Evolutionary conservation across 2,888 invertebrate genomes (phyloP).

Genomic region (Deroplatys truncata): DNA sequence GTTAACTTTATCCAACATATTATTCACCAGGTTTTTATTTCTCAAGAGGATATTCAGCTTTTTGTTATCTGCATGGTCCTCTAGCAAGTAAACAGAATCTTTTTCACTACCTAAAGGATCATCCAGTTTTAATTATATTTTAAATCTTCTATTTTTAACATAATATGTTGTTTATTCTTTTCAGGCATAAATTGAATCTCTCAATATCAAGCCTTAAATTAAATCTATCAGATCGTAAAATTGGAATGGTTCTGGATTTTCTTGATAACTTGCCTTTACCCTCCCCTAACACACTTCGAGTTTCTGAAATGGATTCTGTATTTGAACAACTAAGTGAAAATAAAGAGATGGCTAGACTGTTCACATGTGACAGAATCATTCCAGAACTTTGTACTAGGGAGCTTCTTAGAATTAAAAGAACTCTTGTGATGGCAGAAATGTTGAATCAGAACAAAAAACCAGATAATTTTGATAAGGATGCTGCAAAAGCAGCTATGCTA

Average conservation of each 20-base stretch:
- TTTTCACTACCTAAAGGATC: too few species aligned
- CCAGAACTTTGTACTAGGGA: conserved; percentile 30
- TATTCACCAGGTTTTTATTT: too few species aligned
- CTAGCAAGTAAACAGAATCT: too few species aligned
- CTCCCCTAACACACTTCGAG: conserved; percentile 36
- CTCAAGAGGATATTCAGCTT: too few species aligned
- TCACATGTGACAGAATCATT: conserved; percentile 26
- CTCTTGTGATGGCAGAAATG: conserved; percentile 27
- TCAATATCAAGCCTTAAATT: conserved; percentile 67
- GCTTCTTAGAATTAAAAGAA: conserved; percentile 22
- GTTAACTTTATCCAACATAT: too few species aligned
- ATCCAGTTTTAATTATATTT: not conserved
- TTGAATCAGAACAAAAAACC: conserved; percentile 11
- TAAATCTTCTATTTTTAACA: not conserved
- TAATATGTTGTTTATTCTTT: conserved; percentile 37
- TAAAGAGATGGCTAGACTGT: conserved; percentile 22
- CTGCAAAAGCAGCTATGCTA: conserved; percentile 45
- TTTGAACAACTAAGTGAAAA: conserved; percentile 10
- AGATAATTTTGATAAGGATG: conserved; percentile 41
- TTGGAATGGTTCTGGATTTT: conserved; percentile 63
- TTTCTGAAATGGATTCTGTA: conserved; percentile 26
- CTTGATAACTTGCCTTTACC: conserved; percentile 49
- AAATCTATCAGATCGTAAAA: conserved; percentile 69
- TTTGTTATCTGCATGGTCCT: too few species aligned
- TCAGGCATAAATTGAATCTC: conserved; percentile 71